Evolutionary conservation across 2,113 vertebrate genomes (phyloP), one percentile per base, ranked within the genome.

Genomic region (Boulengeromyrus knoepffleri): DNA sequence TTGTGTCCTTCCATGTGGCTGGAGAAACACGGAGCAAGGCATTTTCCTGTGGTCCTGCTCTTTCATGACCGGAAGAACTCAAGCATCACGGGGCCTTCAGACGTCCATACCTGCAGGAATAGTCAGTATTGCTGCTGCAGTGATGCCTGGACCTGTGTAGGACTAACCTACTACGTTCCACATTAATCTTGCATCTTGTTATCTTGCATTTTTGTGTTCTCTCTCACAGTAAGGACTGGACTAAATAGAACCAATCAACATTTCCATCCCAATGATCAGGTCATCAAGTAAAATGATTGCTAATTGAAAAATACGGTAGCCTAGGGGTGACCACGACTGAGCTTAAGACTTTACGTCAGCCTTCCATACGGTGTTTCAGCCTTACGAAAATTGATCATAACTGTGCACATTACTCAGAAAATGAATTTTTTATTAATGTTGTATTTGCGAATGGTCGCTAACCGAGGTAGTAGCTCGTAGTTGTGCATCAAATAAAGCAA

Each of bases 401-500:
- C 8, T 27, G 58, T 12, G 24, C 24, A 62, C 58, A 62, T 62
- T n/a, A 21, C 21, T 58, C 7, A 8, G 56, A 62, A 62, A 62
- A 62, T 62, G 21, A 62, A 1, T 62, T n/a, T 66, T 31, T 31
- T 66, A 31, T 66, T 31, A 10, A 3, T 0, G 3, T 31, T 13
- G 62, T 12, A 66, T 12, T 66, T 27, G n/a, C 1, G n/a, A 66
- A 27, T 66, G 62, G 9, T 31, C n/a, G 10, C 3, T 10, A 66
- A 27, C n/a, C 0, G 10, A 66, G 62, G 9, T 27, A 66, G 62
- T 66, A 12, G 62, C 62, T 70, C 13, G n/a, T 70, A n/a, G 62
- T 4, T 70, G 90, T 94, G 91, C 88, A 93, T 92, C 92, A 49
- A 85, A 90, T 89, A 89, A 91, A 95, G 92, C 92, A 94, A 92